Percentiles rank a stretch among this genome's conserved stretches.
phyloP scores from a whole-genome alignment of 2,113 vertebrate species.

The Aviceda subcristata region DNA sequence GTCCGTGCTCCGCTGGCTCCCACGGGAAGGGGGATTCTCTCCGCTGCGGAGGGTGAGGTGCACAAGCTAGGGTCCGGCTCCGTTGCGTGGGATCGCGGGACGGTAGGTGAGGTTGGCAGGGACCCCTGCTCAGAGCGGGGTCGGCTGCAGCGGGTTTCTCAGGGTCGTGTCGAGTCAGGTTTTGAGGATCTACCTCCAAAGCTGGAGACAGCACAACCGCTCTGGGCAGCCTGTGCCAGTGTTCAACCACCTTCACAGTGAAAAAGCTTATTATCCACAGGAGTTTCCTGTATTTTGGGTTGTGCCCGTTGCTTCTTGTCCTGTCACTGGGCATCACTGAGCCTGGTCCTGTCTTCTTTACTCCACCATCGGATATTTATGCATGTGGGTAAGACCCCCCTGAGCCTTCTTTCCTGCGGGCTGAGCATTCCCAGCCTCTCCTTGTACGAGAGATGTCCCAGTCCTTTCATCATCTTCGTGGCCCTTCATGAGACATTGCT shows the following conservation, averaged over 20 bases:
- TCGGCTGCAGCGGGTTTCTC: neutral
- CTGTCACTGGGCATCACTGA: neutral
- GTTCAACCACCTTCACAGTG: neutral
- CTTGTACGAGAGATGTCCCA: neutral
- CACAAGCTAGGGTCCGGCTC: neutral
- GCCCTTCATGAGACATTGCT: neutral
- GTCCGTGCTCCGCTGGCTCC: fast-evolving
- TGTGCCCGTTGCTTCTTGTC: neutral
- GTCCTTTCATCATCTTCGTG: neutral
- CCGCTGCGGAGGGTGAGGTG: neutral
- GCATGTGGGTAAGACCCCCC: neutral
- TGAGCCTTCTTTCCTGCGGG: neutral
- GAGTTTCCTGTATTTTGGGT: neutral
- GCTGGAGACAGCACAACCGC: neutral
- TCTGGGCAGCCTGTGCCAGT: neutral
- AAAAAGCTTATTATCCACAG: neutral
- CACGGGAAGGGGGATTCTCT: neutral
- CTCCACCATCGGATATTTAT: neutral
- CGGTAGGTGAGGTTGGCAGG: neutral
- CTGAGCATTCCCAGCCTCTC: neutral
- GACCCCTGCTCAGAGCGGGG: neutral
- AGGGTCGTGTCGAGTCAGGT: neutral
- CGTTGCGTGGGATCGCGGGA: neutral
- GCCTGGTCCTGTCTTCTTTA: neutral
- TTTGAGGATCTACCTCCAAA: neutral